phyloP scores from a whole-genome alignment of 2,888 invertebrate genomes.

The Eupsilia transversa region DNA sequence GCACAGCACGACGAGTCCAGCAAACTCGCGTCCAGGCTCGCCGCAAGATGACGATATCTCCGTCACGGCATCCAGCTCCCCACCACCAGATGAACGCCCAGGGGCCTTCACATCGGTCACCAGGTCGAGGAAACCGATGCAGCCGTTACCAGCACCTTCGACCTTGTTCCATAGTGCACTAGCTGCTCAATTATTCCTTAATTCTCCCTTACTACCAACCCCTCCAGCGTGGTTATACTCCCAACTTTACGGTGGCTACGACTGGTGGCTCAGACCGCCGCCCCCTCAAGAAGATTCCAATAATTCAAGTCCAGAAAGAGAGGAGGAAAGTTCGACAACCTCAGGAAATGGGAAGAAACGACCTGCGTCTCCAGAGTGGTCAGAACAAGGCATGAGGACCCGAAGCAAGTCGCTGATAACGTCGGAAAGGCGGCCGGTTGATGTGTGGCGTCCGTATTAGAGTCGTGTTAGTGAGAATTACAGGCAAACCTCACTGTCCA shows the following conservation, averaged over 20 bases:
- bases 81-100: constrained; percentile 89
- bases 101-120: constrained; percentile 90
- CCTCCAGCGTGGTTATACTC: constrained; percentile 95
- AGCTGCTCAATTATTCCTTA: constrained; percentile 94
- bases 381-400: constrained; percentile 84
- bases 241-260: constrained; percentile 93
- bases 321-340: constrained; percentile 82
- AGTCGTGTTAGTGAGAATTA: constrained; percentile 42
- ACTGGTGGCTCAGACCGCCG: constrained; percentile 92
- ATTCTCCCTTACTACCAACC: constrained; percentile 93
- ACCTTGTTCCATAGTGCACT: constrained; percentile 87
- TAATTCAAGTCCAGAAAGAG: constrained; percentile 85
- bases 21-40: constrained; percentile 91
- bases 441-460: constrained; percentile 95
- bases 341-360: constrained; percentile 87
- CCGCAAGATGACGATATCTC: constrained; percentile 92
- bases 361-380: constrained; percentile 90
- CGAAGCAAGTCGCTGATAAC: constrained; percentile 86
- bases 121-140: constrained; percentile 84
- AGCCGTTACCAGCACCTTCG: constrained; percentile 87
- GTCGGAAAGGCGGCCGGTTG: constrained; percentile 90
- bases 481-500: constrained; percentile 45
- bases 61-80: constrained; percentile 91
- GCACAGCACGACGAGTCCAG: constrained; percentile 93
- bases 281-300: constrained; percentile 85